Percentiles rank a stretch among this genome's conserved stretches.
phyloP scores from a whole-genome alignment of 2,113 vertebrate genomes.

The Oryzias melastigma region DNA sequence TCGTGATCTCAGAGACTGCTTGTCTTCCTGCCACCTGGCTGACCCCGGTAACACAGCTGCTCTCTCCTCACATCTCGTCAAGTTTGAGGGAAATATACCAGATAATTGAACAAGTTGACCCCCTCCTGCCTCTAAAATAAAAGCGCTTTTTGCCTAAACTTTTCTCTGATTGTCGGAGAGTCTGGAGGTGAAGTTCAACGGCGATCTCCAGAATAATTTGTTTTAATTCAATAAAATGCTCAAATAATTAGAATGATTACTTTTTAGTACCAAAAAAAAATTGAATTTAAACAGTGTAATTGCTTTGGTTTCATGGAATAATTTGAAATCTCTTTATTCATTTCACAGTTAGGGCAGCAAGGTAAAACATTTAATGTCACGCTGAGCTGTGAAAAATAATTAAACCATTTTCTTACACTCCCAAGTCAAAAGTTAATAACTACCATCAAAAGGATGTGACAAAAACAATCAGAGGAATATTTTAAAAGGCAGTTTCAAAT shows the following conservation, averaged over 20 bases:
- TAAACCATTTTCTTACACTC: not conserved
- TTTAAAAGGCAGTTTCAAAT: no score
- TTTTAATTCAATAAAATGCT: no score
- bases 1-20: slow-evolving; percentile 9
- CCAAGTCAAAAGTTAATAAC: not conserved
- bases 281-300: no score
- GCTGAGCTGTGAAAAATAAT: not conserved
- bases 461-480: no score
- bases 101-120: slow-evolving; percentile 25
- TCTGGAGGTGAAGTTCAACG: not conserved
- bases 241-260: no score
- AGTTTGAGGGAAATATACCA: slow-evolving; percentile 38
- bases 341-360: no score
- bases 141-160: slow-evolving; percentile 10
- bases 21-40: slow-evolving; percentile 12
- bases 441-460: not conserved
- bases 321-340: no score
- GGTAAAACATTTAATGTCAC: not conserved
- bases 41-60: slow-evolving; percentile 3
- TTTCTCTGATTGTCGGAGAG: slow-evolving; percentile 3
- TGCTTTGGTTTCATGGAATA: no score
- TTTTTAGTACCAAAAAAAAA: no score
- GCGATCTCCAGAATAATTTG: not conserved
- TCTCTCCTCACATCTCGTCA: slow-evolving; percentile 23
- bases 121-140: slow-evolving; percentile 27